A percentile compares a stretch with the other conserved stretches of the same genome.
Conservation (phyloP, 2,888 invertebrate genomes). For the Cheiracanthium punctorium region DNA sequence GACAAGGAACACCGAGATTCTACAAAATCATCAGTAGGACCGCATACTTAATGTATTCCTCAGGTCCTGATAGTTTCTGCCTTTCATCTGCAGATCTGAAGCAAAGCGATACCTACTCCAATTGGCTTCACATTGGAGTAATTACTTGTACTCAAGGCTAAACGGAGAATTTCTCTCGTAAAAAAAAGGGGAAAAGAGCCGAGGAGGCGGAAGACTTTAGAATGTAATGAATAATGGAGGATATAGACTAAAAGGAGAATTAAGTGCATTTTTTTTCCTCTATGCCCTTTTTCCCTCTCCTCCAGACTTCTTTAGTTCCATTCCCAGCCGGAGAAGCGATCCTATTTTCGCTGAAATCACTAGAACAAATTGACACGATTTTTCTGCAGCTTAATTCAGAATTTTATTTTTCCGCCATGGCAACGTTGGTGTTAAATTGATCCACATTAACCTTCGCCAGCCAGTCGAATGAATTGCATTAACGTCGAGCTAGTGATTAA, state of each 20-base stretch:
- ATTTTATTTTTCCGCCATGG: slow-evolving; percentile 62
- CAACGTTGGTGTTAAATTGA: slow-evolving; percentile 63
- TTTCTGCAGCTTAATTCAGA: slow-evolving; percentile 69
- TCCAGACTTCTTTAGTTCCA: slow-evolving; percentile 45
- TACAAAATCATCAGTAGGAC: slow-evolving; percentile 12
- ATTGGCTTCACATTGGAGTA: slow-evolving; percentile 69
- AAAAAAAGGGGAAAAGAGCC: slow-evolving; percentile 26
- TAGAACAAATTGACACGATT: slow-evolving; percentile 71
- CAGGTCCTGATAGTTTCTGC: slow-evolving; percentile 14
- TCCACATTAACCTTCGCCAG: slow-evolving; percentile 62
- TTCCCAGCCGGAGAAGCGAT: slow-evolving; percentile 42
- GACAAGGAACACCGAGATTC: slow-evolving; percentile 46
- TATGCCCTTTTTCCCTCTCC: slow-evolving; percentile 4
- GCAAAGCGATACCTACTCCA: slow-evolving; percentile 56
- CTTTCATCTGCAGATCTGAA: slow-evolving; percentile 21
- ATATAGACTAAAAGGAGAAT: slow-evolving; percentile 55
- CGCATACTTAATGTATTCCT: slow-evolving; percentile 62
- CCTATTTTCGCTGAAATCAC: slow-evolving; percentile 69
- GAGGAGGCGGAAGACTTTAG: slow-evolving; percentile 53
- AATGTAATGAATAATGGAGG: slow-evolving; percentile 70
- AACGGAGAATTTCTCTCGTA: slow-evolving; percentile 41
- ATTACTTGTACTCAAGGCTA: slow-evolving; percentile 68
- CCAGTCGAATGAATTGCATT: slow-evolving; percentile 56
- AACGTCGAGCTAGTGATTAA: slow-evolving; percentile 50
- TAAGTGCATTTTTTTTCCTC: slow-evolving; percentile 65